Evolutionary conservation across 2,797 vertebrate species (phyloP), one percentile per base, ranked within the genome.

Genomic region (Rhinatrema bivittatum): DNA sequence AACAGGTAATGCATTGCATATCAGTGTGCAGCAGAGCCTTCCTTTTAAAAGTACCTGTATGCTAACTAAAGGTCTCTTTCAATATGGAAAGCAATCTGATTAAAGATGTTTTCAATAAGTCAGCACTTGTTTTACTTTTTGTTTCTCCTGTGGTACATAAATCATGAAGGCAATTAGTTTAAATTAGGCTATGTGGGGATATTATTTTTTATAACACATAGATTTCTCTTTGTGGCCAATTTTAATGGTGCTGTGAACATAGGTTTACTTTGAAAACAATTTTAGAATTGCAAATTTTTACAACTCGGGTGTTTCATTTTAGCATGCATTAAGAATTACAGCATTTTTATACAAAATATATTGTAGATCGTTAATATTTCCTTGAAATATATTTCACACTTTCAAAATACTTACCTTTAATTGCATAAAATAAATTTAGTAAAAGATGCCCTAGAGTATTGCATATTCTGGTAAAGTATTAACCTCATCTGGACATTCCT

Each of bases 191-290:
- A 72, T 16, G 36, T 61, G 64, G 78, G 72, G 70, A 72, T 76
- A 80, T 70, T 79, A 73, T 78, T 84, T 77, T n/a, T 58, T 72
- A 60, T 64, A 76, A 65, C 43, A 65, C 57, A 72, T 65, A 65
- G 41, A 42, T 63, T 76, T 76, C 56, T 61, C 52, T 64, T 68
- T 68, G 42, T 70, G 78, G 76, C 75, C 70, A 70, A 74, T 53
- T 72, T 70, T 67, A 74, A 79, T 65, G 53, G 47, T 49, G 36
- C 55, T 31, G n/a, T n/a, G n/a, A n/a, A n/a, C n/a, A n/a, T n/a
- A n/a, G n/a, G n/a, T n/a, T n/a, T n/a, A n/a, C n/a, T n/a, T n/a
- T n/a, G n/a, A n/a, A n/a, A n/a, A n/a, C n/a, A n/a, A n/a, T n/a
- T n/a, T n/a, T n/a, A n/a, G n/a, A n/a, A n/a, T n/a, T n/a, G n/a